Conservation (phyloP, 2,113 vertebrate species). For the Atractosteus spatula region DNA sequence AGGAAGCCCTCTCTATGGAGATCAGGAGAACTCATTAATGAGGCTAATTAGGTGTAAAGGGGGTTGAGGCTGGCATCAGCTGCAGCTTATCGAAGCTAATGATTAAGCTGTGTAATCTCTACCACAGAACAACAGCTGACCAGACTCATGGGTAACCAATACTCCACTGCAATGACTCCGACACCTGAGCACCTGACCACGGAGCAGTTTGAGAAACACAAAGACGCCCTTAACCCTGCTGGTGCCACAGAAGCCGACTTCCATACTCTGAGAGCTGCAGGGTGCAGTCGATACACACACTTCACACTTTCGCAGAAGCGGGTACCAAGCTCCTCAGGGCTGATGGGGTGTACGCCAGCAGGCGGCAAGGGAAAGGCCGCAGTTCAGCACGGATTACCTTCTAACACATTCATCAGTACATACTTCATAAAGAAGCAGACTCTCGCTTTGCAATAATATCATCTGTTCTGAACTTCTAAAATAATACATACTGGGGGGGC, state of each 20-base stretch:
- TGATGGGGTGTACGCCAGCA: not conserved
- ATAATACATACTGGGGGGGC: constrained; percentile 53
- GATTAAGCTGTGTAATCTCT: constrained; percentile 93
- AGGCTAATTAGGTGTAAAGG: constrained; percentile 97
- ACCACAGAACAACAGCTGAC: constrained; percentile 83
- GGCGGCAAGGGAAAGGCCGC: too few species aligned
- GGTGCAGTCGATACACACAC: not conserved
- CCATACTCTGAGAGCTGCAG: not conserved
- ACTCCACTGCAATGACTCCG: constrained; percentile 57
- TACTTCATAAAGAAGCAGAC: too few species aligned
- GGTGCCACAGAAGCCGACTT: constrained; percentile 13
- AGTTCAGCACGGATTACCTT: too few species aligned
- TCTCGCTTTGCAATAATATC: constrained; percentile 38
- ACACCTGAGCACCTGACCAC: constrained; percentile 71
- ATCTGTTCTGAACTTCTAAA: constrained; percentile 25
- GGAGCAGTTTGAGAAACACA: constrained; percentile 50
- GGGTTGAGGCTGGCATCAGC: constrained; percentile 87
- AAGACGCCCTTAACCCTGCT: constrained; percentile 52
- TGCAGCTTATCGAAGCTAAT: constrained; percentile 82
- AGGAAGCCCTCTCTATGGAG: constrained; percentile 73
- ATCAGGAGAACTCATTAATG: constrained; percentile 86
- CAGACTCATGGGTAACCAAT: constrained; percentile 69
- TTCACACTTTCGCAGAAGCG: not conserved
- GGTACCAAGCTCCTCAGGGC: not conserved
- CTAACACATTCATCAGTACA: too few species aligned